Evolutionary conservation across 2,888 invertebrate species (phyloP), one percentile per base, ranked within the genome.

Genomic region (Drosophila demipolita): DNA sequence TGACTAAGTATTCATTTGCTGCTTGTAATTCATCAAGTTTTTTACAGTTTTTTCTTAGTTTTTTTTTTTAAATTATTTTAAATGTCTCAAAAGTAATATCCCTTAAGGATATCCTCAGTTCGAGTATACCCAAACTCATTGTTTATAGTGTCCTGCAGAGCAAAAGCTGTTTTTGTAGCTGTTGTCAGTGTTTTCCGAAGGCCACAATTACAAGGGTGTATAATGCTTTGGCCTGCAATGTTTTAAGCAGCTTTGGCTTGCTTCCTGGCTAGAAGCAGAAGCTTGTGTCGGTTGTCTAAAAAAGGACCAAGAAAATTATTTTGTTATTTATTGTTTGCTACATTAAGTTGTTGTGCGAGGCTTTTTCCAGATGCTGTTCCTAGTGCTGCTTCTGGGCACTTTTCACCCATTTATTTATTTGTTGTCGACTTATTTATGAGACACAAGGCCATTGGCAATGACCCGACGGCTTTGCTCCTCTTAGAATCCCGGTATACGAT

Each of bases 161-260:
- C 17, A n/a, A 15, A 32, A 48, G 61, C 36, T 60, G 52, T 67
- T 77, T 32, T 36, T 54, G 36, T 36, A 35, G 36, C 23, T 53
- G 52, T 66, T 49, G 42, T 60, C 58, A 42, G 55, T 65, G 57
- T 54, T 54, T 60, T 40, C 20, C 55, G 70, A 70, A 75, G 75
- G 61, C 88, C 86, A 78, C 85, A 83, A 78, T 77, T 88, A 83
- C 83, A 80, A 67, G 83, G 70, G 73, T 75, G 81, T 78, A 73
- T 78, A 78, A 86, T 78, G 71, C 69, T 15, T 8, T 45, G 45
- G 23, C 67, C 72, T 66, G 53, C 59, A 55, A 62, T 78, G 67
- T 83, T 81, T 63, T 65, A 68, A 73, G 82, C 71, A 67, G 73
- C 82, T 66, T 69, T 33, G 70, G 52, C 29, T 29, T 55, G 38